Evolutionary conservation across 2,888 invertebrate genomes (phyloP), one percentile per base, ranked within the genome.

Genomic region (Andrena bicolor): DNA sequence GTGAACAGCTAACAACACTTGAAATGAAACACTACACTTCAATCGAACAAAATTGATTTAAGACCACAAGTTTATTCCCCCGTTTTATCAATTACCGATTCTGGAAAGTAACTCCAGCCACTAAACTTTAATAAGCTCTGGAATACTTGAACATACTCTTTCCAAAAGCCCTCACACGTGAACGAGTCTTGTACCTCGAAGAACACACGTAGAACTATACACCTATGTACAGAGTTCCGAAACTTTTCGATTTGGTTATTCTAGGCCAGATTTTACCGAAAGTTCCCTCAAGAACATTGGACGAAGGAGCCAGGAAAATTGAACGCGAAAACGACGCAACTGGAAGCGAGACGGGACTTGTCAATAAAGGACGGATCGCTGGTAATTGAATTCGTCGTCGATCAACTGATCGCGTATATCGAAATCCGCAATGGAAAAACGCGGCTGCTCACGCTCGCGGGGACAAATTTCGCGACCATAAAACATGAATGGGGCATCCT

Each of bases 321-420:
- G 63, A 13, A 51, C 28, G 74, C 63, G 32, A 51, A 30, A 35
- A 58, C 58, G 51, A 49, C 28, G 23, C 35, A 8, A 30, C 20
- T 30, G 66, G 16, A 32, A 82, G 58, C 48, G 26, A 79, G 65
- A 73, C 20, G 32, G 1, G 32, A 73, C 41, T 32, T n/a, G 58
- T 48, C 75, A 48, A 53, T 79, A 63, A 71, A 60, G 79, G 32
- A 23, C 41, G 49, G 41, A 84, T 83, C 65, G 56, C 56, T 23
- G 61, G 20, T 68, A 82, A 85, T 85, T 73, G 53, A 83, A 81
- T 60, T 72, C 26, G 66, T 49, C 41, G 32, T 60, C 49, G 68
- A 77, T 81, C 69, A 32, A 70, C 26, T 30, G 58, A 65, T 82
- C 58, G 30, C 8, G 53, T 41, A 58, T 49, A 76, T 64, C 20